These are phyloP conservation scores for Rhodophaea formosa DNA, from an alignment of 2,888 invertebrate genomes.

Conservation along the genomic window DNA sequence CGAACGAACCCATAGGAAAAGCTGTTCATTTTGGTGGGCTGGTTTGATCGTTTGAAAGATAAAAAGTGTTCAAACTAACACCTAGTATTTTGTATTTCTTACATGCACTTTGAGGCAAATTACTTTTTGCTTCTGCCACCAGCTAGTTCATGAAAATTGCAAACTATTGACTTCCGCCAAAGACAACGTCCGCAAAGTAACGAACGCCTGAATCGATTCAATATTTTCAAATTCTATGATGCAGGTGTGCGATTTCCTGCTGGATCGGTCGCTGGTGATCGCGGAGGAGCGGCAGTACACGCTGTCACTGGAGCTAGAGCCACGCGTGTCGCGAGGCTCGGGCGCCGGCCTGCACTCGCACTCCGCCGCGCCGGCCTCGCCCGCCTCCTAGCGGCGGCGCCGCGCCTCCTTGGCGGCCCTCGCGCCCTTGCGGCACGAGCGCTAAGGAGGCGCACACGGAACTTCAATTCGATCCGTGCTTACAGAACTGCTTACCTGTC, in stretches of 20 bases:
- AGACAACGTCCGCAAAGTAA: no score
- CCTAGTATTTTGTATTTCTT: no score
- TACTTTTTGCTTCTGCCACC: no score
- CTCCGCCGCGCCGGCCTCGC: conserved; percentile 49
- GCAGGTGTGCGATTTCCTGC: conserved; percentile 84
- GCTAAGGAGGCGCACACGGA: conserved; percentile 39
- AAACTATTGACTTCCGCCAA: no score
- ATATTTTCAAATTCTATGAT: no score
- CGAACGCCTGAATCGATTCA: no score
- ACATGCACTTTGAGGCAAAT: no score
- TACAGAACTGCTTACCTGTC: background rate
- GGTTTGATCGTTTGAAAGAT: no score
- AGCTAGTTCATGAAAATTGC: no score
- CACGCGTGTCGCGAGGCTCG: conserved; percentile 51
- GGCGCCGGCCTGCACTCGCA: conserved; percentile 25
- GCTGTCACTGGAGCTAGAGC: conserved; percentile 91
- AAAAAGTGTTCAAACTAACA: no score
- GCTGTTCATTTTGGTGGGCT: no score
- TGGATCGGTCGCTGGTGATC: conserved; percentile 88
- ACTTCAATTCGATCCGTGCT: background rate
- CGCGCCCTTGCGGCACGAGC: conserved; percentile 60
- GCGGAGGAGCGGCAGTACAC: conserved; percentile 92
- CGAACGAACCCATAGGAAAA: no score
- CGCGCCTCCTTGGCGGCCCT: conserved; percentile 75
- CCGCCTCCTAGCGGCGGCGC: conserved; percentile 72